Conservation (phyloP, 2,113 vertebrate species). For the Microcebus murinus region DNA sequence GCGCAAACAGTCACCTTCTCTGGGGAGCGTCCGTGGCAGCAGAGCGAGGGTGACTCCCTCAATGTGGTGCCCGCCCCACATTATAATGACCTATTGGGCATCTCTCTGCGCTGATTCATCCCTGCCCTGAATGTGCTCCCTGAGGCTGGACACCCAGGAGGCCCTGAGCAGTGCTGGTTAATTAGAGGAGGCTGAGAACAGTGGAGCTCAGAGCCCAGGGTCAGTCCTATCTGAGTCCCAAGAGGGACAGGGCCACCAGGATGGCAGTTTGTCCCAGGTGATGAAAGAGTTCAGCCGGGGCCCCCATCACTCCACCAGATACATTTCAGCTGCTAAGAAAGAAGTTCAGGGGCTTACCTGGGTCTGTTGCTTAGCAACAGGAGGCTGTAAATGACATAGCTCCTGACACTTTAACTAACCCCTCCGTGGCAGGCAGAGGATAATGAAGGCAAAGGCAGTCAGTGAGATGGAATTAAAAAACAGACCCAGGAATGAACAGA, state of each 20-base stretch:
- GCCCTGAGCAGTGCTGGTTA: neutral
- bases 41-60: neutral
- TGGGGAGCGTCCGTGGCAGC: neutral
- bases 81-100: neutral
- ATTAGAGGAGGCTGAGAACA: slow-evolving; percentile 10
- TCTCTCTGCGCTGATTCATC: neutral
- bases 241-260: slow-evolving; percentile 23
- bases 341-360: slow-evolving; percentile 79
- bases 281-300: slow-evolving; percentile 51
- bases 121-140: neutral
- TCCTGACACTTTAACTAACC: slow-evolving; percentile 76
- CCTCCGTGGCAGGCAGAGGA: slow-evolving; percentile 67
- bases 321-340: slow-evolving; percentile 65
- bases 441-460: slow-evolving; percentile 76
- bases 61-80: too few relatives aligned
- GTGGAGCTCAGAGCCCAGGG: neutral
- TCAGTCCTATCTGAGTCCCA: slow-evolving; percentile 13
- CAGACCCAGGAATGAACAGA: slow-evolving; percentile 20
- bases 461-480: slow-evolving; percentile 61
- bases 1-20: neutral
- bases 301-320: slow-evolving; percentile 50
- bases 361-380: slow-evolving; percentile 80
- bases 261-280: slow-evolving; percentile 56
- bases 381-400: slow-evolving; percentile 78
- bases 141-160: neutral